Percentiles rank a stretch among this genome's conserved stretches.
Conservation (phyloP, 2,113 vertebrate genomes). For the Rattus rattus region DNA sequence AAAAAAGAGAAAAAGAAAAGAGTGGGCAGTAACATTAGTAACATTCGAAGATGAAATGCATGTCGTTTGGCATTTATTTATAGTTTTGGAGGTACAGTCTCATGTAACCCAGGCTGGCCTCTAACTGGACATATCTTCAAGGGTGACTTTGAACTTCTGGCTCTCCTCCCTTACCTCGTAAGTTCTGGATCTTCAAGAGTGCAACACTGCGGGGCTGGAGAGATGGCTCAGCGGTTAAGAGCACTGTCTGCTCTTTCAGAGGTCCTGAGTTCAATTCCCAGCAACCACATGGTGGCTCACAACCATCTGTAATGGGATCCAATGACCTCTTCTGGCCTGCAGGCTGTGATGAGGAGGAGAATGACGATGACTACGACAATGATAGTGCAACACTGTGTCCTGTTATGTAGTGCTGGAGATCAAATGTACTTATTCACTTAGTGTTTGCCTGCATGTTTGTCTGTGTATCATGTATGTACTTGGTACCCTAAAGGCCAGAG, state of each 20-base stretch:
- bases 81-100: background rate
- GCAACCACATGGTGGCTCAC: too few relatives aligned
- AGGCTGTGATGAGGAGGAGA: too few relatives aligned
- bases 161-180: background rate
- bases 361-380: too few relatives aligned
- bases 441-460: background rate
- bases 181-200: background rate
- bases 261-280: too few relatives aligned
- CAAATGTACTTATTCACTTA: too few relatives aligned
- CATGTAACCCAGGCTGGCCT: background rate
- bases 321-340: too few relatives aligned
- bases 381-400: too few relatives aligned
- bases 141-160: background rate
- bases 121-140: background rate
- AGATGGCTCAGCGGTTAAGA: too few relatives aligned
- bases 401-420: background rate
- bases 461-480: background rate
- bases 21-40: background rate
- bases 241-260: too few relatives aligned
- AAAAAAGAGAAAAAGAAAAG: too few relatives aligned
- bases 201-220: too few relatives aligned
- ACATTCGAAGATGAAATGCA: background rate
- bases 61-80: background rate
- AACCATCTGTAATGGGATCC: too few relatives aligned
- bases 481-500: background rate